Evolutionary conservation across 2,797 vertebrate genomes (phyloP), one percentile per base, ranked within the genome.

Genomic region (Xyrichtys novacula): DNA sequence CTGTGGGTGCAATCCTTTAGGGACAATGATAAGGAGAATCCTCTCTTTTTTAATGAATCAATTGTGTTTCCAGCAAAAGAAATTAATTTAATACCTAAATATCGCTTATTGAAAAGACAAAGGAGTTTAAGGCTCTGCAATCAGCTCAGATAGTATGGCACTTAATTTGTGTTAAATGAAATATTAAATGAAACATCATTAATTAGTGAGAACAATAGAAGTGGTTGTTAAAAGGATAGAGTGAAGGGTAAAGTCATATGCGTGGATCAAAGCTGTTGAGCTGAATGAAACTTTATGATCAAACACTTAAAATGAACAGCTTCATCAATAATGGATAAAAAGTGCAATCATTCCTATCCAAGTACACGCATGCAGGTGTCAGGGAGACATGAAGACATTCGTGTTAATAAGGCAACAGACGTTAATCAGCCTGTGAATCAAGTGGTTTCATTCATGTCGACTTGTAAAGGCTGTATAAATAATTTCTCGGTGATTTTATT

Each of bases 31-130:
- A 93, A 94, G 90, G 67, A 85, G 71, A 91, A 92, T 88, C 84
- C 85, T 85, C 85, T 82, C 38, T 86, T 91, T 94, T 94, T 92
- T 90, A 93, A 94, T 94, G 88, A 95, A 93, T 93, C 91, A 93
- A 93, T 94, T 94, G 93, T 94, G 91, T 92, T 88, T 83, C 70
- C 74, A 85, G 86, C 78, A 78, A 93, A 91, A 91, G 64, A 92
- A 93, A 93, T 93, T 91, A 94, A 95, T 94, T 91, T 93, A 74
- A 83, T 81, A 89, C 85, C 88, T 93, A 92, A 93, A 94, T 93
- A 92, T 93, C 81, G 61, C 83, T 83, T 86, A 87, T 92, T 92
- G 83, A 90, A 93, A 71, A 85, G 86, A 88, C 87, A 93, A 92
- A 91, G 85, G 87, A 92, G 88, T 92, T 86, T 86, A 94, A 89